Evolutionary conservation across 1,140 invertebrate species (phyloP).

Genomic region (Macrobrachium rosenbergii): DNA sequence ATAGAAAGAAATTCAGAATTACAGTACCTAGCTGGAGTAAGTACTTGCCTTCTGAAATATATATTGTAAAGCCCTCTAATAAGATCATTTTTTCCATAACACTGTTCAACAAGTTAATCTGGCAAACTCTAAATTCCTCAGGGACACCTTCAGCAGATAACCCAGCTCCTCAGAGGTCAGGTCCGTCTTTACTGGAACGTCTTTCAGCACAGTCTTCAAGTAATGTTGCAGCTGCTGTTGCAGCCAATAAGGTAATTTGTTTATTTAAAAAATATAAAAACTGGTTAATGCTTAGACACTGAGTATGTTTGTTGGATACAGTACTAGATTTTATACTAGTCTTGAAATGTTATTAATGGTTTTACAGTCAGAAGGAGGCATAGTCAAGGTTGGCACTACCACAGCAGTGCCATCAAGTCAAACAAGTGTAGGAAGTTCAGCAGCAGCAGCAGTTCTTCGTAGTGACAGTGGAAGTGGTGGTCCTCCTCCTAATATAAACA

Average conservation of each 20-base stretch:
- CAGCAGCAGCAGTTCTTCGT: constrained; percentile 68
- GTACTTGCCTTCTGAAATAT: no score
- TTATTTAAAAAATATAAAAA: background rate
- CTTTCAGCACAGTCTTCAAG: constrained; percentile 71
- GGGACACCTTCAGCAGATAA: constrained; percentile 77
- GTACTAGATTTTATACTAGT: background rate
- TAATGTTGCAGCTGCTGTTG: constrained; percentile 58
- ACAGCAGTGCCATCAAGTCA: constrained; percentile 66
- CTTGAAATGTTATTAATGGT: background rate
- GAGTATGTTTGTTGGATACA: background rate
- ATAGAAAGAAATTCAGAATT: no score
- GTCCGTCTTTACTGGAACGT: constrained; percentile 74
- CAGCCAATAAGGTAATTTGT: constrained; percentile 53
- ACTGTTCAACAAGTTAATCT: background rate
- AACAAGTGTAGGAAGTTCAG: constrained; percentile 75
- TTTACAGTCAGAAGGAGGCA: constrained; percentile 37
- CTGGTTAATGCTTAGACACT: background rate
- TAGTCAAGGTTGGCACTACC: constrained; percentile 38
- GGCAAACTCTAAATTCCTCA: constrained; percentile 44
- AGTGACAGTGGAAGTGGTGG: constrained; percentile 66
- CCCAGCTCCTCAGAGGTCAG: constrained; percentile 73
- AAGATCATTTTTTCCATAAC: background rate
- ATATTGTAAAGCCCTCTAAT: no score
- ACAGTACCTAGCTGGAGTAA: no score
- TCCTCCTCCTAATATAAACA: constrained; percentile 56